Evolutionary conservation across 2,113 vertebrate genomes (phyloP).

Genomic region (Larimichthys polyactis): DNA sequence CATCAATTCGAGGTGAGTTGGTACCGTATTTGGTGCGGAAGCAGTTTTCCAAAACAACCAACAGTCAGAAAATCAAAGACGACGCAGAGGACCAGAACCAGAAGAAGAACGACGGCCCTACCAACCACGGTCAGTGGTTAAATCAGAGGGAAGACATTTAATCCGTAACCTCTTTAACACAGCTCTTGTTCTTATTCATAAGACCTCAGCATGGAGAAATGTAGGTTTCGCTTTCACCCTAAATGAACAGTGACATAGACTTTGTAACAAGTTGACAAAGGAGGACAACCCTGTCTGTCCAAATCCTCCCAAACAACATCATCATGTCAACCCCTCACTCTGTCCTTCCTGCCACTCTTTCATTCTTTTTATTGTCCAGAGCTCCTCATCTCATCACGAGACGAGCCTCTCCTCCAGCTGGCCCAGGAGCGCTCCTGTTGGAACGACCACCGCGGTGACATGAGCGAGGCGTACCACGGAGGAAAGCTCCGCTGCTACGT

Average conservation of each 20-base stretch:
- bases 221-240: neutral
- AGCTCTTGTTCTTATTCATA: neutral
- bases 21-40: constrained; percentile 95
- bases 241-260: neutral
- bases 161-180: neutral
- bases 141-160: neutral
- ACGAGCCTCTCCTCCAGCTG: constrained; percentile 86
- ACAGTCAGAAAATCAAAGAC: constrained; percentile 83
- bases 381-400: constrained; percentile 90
- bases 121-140: constrained; percentile 61
- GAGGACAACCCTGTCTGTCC: neutral
- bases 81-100: constrained; percentile 88
- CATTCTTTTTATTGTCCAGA: constrained; percentile 73
- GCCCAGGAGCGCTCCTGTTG: constrained; percentile 91
- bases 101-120: constrained; percentile 85
- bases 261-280: neutral
- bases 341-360: neutral
- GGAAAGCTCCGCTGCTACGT: constrained; percentile 94
- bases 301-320: neutral
- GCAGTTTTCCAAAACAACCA: constrained; percentile 90
- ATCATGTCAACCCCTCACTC: neutral
- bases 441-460: constrained; percentile 93
- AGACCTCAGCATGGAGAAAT: neutral
- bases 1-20: constrained; percentile 94
- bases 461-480: constrained; percentile 90